Evolutionary conservation across 2,888 invertebrate species (phyloP), one percentile per base, ranked within the genome.

Genomic region (Stenotaenia linearis): DNA sequence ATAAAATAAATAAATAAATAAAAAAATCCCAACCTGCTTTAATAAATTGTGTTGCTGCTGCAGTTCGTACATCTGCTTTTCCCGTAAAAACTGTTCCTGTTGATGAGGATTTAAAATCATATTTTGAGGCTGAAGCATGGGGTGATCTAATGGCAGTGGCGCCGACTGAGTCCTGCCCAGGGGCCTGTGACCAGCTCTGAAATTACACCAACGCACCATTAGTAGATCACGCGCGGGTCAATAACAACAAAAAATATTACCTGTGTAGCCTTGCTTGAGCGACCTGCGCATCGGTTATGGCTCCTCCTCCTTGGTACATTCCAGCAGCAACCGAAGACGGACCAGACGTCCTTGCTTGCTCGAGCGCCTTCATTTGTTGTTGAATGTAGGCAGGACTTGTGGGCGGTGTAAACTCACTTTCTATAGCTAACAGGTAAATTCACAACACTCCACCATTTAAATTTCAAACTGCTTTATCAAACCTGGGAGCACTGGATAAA

Each of bases 91-190:
- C 81, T 89, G 88, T 82, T 89, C 89, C 10, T 79, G 79, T 83
- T 88, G 88, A 83, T 88, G 90, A 82, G 87, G 87, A 25, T 82
- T 82, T 61, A 84, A 80, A 25, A 85, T 85, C 84, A 81, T 86
- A 85, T 79, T 86, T 85, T 76, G 83, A 80, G 80, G 82, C 81
- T 87, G 88, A 79, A 96, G 90, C 90, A 94, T 91, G 28, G 96
- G 95, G 88, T 96, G 95, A 0, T 96, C 96, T 79, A 97, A 88
- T 30, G 95, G 95, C 83, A 96, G 88, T 0, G 96, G 96, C 2
- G 97, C 97, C 75, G 97, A 97, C 88, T 97, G 97, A 80, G 97
- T 97, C 85, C 97, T 91, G 80, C 96, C 95, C 83, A 96, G 89
- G 37, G 95, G 95, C 78, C 95, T 88, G 84, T 93, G 93, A 84